Evolutionary conservation across 2,113 vertebrate species (phyloP).

Genomic region (Psephotus haematonotus): DNA sequence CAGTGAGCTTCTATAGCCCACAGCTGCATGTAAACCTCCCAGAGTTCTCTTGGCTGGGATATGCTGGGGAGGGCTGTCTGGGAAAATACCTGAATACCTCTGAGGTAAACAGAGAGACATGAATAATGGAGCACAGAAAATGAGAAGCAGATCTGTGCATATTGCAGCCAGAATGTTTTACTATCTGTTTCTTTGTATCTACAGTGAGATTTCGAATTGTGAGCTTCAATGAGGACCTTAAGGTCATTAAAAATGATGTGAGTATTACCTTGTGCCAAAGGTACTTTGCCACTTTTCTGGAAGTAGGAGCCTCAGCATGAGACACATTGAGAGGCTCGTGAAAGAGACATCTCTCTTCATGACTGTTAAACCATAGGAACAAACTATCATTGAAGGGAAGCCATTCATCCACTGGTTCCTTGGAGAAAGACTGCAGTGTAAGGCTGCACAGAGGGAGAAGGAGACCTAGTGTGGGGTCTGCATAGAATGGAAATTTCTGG

Average conservation of each 20-base stretch:
- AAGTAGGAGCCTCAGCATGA: neutral
- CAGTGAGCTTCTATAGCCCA: neutral
- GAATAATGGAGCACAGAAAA: neutral
- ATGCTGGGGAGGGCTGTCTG: neutral
- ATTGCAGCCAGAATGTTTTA: neutral
- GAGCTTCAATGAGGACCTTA: constrained; percentile 32
- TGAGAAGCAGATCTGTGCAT: neutral
- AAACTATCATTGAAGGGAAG: neutral
- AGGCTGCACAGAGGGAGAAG: neutral
- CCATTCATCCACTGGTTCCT: neutral
- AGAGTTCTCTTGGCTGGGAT: neutral
- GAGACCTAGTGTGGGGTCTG: neutral
- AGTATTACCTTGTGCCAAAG: neutral
- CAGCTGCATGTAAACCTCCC: neutral
- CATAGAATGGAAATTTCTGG: neutral
- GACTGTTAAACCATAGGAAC: neutral
- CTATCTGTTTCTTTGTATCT: neutral
- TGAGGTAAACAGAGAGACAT: neutral
- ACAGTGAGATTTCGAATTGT: constrained; percentile 59
- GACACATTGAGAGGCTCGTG: neutral
- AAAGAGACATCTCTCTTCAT: neutral
- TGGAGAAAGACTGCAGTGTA: neutral
- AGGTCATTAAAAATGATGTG: constrained; percentile 21
- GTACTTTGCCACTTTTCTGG: neutral
- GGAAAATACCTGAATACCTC: neutral